Evolutionary conservation across 2,888 invertebrate species (phyloP), one percentile per base, ranked within the genome.

Genomic region (Chrysolina oricalcia): DNA sequence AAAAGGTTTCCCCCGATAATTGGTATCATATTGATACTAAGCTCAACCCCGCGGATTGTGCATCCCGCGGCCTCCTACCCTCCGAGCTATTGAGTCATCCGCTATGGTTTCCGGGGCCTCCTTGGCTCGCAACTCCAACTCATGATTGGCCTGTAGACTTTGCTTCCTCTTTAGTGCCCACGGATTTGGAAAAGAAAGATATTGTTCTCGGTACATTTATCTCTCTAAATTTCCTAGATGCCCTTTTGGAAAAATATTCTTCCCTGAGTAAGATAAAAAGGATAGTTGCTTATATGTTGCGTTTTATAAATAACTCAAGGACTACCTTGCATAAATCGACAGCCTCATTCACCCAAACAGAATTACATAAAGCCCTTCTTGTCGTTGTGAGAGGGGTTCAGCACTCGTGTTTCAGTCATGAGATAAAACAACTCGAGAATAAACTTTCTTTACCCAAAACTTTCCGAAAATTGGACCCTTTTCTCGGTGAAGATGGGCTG

Each of bases 41-140:
- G 23, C 19, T 62, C 15, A 63, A 70, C n/a, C 70, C 70, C 10
- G 70, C 50, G 10, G 70, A 70, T 27, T 70, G 70, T 35, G 62
- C 70, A 35, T 63, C 63, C 21, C 43, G 70, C 5, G 70, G 70
- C 2, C 15, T 70, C 11, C n/a, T 46, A 27, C 70, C 63, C 17
- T 43, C 21, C 15, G 63, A 63, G 43, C 40, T 70, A 15, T 40
- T 63, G 43, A 64, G 41, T 9, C 41, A 70, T 50, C n/a, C 62
- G 23, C 27, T 63, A 11, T 70, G 70, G 63, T 70, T 41, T 62
- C 5, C 70, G 2, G 64, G 62, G 0, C 63, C 64, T 27, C 17
- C 17, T 23, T 70, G 63, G 70, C n/a, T 70, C 53, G 23, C 27
- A 27, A 3, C 27, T 27, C 27, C 27, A 27, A 3, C 27, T 27